Base-by-base conservation (phyloP, 2,888 invertebrate species). In the Dasysyrphus tricinctus region DNA sequence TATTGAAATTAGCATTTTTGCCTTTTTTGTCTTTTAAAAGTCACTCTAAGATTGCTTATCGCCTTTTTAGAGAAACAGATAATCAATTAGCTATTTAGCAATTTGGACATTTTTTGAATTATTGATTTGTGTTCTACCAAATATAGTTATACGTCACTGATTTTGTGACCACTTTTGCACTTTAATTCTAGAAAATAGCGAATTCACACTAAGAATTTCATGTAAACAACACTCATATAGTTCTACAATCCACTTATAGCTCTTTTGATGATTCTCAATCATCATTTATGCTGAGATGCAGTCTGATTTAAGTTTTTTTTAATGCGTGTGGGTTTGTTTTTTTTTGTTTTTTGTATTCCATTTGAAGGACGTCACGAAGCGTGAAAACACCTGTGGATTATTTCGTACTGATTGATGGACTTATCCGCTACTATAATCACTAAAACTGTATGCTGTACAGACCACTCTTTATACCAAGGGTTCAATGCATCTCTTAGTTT, bases 311-410 rank as follows among this genome's bases (percentile, higher is more conserved):
- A 5, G 16, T 16, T 34, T 73, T 34, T 73, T 73, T 14, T 32
- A 37, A 69, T 76, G 59, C 69, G 59, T 69, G 16, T 59, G 39
- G 14, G 59, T 39, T 11, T 59, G n/a, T 5, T 24, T 19, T 59
- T 19, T 6, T 42, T 49, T 12, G 9, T 19, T 44, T 37, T 34
- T 49, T 34, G 34, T 9, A 4, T 63, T 47, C 0, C 37, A 72
- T 47, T 37, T 42, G 69, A 74, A 82, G 67, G 74, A 54, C 78
- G 74, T 74, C 24, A 83, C 79, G 63, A 83, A 79, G 74, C 83
- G 83, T 83, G 61, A 74, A 83, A 61, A 74, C 57, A 75, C 54
- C 51, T 42, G 54, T n/a, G 69, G 32, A 42, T 67, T 51, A 57
- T 19, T 47, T 49, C 65, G 61, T 14, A 59, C 78, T 39, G 72